These are phyloP conservation scores for Epinephelus moara DNA, from an alignment of 2,113 vertebrate species.

Conservation along the genomic window DNA sequence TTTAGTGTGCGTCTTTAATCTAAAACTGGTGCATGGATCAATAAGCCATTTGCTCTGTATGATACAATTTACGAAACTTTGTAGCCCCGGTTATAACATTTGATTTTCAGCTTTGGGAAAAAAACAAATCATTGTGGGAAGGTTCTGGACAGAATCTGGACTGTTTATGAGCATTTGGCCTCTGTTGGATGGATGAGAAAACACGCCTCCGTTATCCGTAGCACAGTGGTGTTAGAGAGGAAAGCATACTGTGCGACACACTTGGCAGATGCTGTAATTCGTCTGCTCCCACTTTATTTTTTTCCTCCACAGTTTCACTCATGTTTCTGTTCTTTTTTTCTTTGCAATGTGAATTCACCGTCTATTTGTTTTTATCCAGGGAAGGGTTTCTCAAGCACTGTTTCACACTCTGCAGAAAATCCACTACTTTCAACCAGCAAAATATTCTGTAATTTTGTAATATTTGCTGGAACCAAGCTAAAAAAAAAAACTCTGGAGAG, in stretches of 20 bases:
- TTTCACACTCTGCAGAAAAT: neutral
- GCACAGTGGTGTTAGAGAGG: conserved; percentile 23
- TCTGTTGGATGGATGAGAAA: conserved; percentile 54
- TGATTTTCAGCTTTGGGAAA: conserved; percentile 70
- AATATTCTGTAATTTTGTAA: neutral
- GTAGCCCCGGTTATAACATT: conserved; percentile 73
- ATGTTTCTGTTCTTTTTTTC: neutral
- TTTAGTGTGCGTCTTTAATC: conserved; percentile 82
- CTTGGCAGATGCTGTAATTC: conserved; percentile 12
- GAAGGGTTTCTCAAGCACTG: conserved; percentile 2
- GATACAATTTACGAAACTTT: conserved; percentile 77
- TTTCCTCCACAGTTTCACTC: neutral
- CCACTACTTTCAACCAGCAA: neutral
- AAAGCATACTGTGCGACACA: conserved; percentile 2
- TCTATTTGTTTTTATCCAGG: neutral
- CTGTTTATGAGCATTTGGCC: conserved; percentile 50
- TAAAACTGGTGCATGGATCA: conserved; percentile 81
- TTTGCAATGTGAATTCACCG: neutral
- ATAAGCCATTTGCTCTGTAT: conserved; percentile 81
- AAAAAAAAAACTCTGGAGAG: neutral
- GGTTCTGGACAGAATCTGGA: conserved; percentile 50
- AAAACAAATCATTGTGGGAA: conserved; percentile 48
- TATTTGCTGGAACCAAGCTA: neutral
- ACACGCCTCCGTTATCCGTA: conserved; percentile 34
- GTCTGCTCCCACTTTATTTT: neutral